Percentiles rank a stretch among this genome's conserved stretches.
Conservation (phyloP, 2,797 vertebrate species). For the Holocentrus rufus region DNA sequence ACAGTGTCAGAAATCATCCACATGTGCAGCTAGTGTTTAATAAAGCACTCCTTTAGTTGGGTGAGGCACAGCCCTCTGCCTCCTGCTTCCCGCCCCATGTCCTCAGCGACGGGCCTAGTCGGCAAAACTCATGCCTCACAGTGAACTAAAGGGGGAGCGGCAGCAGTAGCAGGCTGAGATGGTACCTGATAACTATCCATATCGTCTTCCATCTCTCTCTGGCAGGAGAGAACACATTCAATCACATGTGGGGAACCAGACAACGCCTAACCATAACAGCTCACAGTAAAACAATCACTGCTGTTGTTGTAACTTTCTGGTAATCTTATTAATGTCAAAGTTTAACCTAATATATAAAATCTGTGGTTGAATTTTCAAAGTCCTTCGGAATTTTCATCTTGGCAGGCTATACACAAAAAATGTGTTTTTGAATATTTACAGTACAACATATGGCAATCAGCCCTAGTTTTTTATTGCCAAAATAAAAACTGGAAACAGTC, state of each 20-base stretch:
- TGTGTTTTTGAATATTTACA: neutral
- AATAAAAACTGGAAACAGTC: neutral
- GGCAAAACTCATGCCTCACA: conserved; percentile 86
- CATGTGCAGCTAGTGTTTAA: conserved; percentile 67
- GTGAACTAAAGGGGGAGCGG: conserved; percentile 77
- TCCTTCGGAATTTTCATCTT: neutral
- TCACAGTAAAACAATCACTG: conserved; percentile 14
- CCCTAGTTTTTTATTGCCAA: neutral
- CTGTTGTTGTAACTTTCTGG: neutral
- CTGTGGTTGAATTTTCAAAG: neutral
- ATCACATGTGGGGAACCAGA: conserved; percentile 80
- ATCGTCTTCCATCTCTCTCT: conserved; percentile 96
- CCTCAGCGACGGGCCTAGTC: conserved; percentile 58
- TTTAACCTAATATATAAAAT: neutral
- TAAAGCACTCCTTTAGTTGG: conserved; percentile 64
- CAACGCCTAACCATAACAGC: conserved; percentile 32
- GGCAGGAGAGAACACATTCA: conserved; percentile 93
- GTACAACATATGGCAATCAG: neutral
- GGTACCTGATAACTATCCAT: conserved; percentile 99
- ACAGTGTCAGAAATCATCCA: conserved; percentile 58
- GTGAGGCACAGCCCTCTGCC: conserved; percentile 46
- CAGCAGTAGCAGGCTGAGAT: conserved; percentile 77
- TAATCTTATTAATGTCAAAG: conserved; percentile 18
- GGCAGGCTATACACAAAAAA: neutral
- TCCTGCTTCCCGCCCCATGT: conserved; percentile 51